Evolutionary conservation across 2,888 invertebrate genomes (phyloP), one percentile per base, ranked within the genome.

Genomic region (Lacanobia wlatinum): DNA sequence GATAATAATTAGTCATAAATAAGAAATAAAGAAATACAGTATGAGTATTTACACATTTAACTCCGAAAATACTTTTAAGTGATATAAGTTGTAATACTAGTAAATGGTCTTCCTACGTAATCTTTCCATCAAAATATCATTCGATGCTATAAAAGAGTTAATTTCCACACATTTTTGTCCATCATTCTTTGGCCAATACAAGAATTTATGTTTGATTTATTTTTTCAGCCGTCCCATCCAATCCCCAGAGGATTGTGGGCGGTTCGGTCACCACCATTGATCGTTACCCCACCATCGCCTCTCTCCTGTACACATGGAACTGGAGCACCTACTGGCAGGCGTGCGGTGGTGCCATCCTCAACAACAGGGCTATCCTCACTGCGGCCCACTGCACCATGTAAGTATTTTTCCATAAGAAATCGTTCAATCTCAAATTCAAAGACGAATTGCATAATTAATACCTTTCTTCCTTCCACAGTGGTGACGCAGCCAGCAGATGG

Each of bases 211-310:
- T 28, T 28, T 28, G 2, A 6, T 34, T 34, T 6, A 5, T 34
- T 6, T 14, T 82, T 83, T 38, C 59, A 87, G 86, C 86, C 23
- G 79, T 73, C 10, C 86, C 84, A 10, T 56, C 61, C 5, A 74
- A 78, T 55, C 81, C 83, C 1, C 86, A 87, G 23, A 86, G 89
- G 69, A 91, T 92, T 38, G 86, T 90, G 18, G 92, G 92, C 5
- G 91, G 91, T 7, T 80, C 88, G 2, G 63, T 66, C 1, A 88
- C 89, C 5, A 87, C 80, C 23, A 90, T 91, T 62, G 63, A 73
- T 2, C 69, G 63, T 9, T 89, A 89, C 60, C 80, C 80, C 0
- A 53, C 66, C 12, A 87, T 85, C 10, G 84, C 78, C 0, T 58
- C 84, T 34, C 63, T 90, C 9, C 28, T 91, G 23, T 84, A 59